Evolutionary conservation across 2,113 vertebrate genomes (phyloP).

Genomic region (Sula dactylatra): DNA sequence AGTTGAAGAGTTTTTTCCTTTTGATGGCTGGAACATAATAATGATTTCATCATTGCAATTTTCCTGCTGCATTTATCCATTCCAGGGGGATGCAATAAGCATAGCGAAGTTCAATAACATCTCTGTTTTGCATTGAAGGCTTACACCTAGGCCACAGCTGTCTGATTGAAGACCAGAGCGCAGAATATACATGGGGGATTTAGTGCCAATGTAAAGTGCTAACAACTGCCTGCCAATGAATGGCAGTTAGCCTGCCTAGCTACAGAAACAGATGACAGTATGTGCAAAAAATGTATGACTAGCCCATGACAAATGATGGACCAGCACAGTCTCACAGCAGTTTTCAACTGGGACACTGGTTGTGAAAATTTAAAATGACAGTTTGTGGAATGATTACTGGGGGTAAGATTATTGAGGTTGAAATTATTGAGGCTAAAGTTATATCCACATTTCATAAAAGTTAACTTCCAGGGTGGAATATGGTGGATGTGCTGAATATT

Average conservation of each 20-base stretch:
- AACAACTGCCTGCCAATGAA: background rate
- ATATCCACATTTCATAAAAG: too few relatives aligned
- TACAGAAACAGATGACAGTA: background rate
- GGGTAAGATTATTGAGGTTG: too few relatives aligned
- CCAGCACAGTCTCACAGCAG: background rate
- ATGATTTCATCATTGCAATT: background rate
- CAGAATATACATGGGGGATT: background rate
- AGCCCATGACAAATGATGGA: background rate
- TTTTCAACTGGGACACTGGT: background rate
- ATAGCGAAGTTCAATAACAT: background rate
- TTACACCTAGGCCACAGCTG: background rate
- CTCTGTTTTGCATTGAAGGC: background rate
- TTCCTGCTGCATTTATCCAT: background rate
- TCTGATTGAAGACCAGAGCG: background rate
- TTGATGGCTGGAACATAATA: background rate
- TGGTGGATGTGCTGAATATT: too few relatives aligned
- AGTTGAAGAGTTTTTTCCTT: background rate
- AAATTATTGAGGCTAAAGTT: too few relatives aligned
- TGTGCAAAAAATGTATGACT: background rate
- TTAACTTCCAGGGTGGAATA: too few relatives aligned
- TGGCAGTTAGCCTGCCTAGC: background rate
- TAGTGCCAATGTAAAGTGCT: background rate
- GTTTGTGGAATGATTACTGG: too few relatives aligned
- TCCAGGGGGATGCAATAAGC: background rate
- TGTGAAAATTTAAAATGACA: background rate